Evolutionary conservation across 2,797 vertebrate species (phyloP).

Genomic region (Gila robusta): DNA sequence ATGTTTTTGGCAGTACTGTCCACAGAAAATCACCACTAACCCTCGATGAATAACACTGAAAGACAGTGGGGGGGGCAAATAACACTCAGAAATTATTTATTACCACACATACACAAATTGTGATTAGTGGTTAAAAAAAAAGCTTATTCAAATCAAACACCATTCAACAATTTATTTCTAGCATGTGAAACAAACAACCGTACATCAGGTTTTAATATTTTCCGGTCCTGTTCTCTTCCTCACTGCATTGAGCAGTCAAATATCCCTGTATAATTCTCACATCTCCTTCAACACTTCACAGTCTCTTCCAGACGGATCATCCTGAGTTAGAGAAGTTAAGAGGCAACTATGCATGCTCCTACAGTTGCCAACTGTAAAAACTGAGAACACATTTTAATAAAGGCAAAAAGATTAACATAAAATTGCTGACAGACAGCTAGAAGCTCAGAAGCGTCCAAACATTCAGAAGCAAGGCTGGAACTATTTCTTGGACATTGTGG

Average conservation of each 20-base stretch:
- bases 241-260: too few species aligned
- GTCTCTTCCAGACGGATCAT: neutral
- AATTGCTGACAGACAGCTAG: neutral
- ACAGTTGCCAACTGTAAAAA: neutral
- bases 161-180: neutral
- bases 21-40: neutral
- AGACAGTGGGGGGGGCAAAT: neutral
- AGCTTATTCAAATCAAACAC: neutral
- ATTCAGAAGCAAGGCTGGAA: neutral
- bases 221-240: neutral
- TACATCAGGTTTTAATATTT: neutral
- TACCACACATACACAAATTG: too few species aligned
- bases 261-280: neutral
- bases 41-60: neutral
- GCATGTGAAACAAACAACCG: neutral
- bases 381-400: neutral
- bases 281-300: neutral
- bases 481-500: too few species aligned
- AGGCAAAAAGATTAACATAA: neutral
- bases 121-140: neutral
- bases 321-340: neutral
- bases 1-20: neutral
- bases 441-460: neutral
- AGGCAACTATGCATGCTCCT: neutral
- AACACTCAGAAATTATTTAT: neutral